A percentile compares a stretch with the other conserved stretches of the same genome.
Evolutionary conservation across 1,140 invertebrate genomes (phyloP).

Genomic region (Penaeus chinensis): DNA sequence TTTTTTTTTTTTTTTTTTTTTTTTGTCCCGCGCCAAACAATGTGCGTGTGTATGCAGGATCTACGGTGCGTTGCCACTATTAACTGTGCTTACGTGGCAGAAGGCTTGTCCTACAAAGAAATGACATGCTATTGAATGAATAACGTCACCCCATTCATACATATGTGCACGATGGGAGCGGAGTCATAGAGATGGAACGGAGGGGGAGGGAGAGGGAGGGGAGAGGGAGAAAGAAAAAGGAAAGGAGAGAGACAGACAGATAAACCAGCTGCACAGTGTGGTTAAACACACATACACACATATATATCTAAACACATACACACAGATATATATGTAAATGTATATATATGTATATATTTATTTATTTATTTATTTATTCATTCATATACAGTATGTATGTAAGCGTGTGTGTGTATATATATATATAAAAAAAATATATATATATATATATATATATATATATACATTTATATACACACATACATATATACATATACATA

Average conservation of each 20-base stretch:
- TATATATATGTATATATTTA: not conserved
- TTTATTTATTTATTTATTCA: not conserved
- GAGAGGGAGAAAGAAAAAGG: too few relatives aligned
- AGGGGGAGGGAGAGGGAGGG: not conserved
- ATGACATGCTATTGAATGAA: too few relatives aligned
- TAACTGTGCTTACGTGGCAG: too few relatives aligned
- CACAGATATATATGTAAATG: not conserved
- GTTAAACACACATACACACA: not conserved
- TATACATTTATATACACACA: conserved; percentile 8
- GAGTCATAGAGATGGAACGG: not conserved
- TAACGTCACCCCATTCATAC: too few relatives aligned
- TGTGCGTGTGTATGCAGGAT: too few relatives aligned
- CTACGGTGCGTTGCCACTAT: too few relatives aligned
- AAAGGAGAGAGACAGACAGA: not conserved
- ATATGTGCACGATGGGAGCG: too few relatives aligned
- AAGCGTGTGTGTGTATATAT: not conserved
- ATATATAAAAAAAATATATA: not conserved
- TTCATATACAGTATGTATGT: not conserved
- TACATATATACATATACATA: conserved; percentile 7
- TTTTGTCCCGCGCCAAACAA: too few relatives aligned
- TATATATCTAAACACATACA: too few relatives aligned
- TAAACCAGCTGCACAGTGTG: not conserved
- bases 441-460: conserved; percentile 11
- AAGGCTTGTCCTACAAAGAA: too few relatives aligned
- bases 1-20: too few relatives aligned